Conservation (phyloP, 2,113 vertebrate species). For the Corapipo altera region DNA sequence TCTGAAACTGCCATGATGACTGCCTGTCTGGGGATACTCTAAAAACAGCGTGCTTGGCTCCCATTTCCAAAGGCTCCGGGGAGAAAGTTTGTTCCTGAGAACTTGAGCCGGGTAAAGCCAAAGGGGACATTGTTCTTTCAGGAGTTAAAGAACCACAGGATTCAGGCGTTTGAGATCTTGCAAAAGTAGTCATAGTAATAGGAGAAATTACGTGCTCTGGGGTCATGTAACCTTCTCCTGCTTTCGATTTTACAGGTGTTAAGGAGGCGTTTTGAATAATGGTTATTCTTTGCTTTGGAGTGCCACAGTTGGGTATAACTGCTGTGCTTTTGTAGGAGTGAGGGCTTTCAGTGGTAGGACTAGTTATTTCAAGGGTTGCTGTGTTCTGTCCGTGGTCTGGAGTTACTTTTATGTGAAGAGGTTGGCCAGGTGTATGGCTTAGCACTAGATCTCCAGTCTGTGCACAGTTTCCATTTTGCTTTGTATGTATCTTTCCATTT, state of each 20-base stretch:
- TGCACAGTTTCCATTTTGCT: slow-evolving; percentile 83
- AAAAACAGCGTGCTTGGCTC: slow-evolving; percentile 85
- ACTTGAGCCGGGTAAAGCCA: slow-evolving; percentile 82
- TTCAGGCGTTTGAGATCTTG: slow-evolving; percentile 86
- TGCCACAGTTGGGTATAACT: slow-evolving; percentile 91
- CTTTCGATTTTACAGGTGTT: slow-evolving; percentile 82
- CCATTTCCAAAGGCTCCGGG: slow-evolving; percentile 83
- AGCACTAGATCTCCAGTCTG: slow-evolving; percentile 89
- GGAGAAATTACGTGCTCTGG: slow-evolving; percentile 85
- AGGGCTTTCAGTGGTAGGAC: slow-evolving; percentile 83
- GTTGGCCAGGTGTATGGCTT: slow-evolving; percentile 91
- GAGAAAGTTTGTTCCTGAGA: slow-evolving; percentile 82
- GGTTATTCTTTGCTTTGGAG: slow-evolving; percentile 93
- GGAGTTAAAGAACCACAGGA: slow-evolving; percentile 87
- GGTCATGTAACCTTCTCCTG: slow-evolving; percentile 77
- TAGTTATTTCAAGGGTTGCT: slow-evolving; percentile 92
- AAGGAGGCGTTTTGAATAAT: slow-evolving; percentile 91
- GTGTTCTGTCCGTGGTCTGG: slow-evolving; percentile 91
- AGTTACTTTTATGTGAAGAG: slow-evolving; percentile 95
- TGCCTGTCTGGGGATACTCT: slow-evolving; percentile 91
- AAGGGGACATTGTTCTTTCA: slow-evolving; percentile 90
- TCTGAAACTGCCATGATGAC: slow-evolving; percentile 89
- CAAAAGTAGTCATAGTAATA: slow-evolving; percentile 82
- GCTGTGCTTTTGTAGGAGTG: slow-evolving; percentile 94
- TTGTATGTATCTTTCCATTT: slow-evolving; percentile 83